These are phyloP conservation scores for Lobophora halterata DNA, from an alignment of 2,888 invertebrate species.

Conservation along the genomic window DNA sequence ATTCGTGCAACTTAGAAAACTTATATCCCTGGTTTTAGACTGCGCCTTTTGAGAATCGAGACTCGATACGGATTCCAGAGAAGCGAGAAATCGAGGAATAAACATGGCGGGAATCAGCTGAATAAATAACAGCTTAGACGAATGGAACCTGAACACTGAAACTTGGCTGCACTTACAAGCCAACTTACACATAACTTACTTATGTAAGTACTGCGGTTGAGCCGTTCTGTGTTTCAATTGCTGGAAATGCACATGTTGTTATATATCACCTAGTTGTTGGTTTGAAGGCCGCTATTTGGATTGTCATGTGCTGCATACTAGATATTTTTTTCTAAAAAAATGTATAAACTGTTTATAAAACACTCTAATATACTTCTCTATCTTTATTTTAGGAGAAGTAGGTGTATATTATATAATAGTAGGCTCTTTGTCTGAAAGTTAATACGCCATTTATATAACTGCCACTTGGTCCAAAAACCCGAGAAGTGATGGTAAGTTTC, in stretches of 20 bases:
- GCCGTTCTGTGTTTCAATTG: too few species aligned
- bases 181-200: neutral
- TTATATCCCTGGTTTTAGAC: neutral
- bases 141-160: neutral
- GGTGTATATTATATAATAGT: too few species aligned
- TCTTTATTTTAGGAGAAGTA: too few species aligned
- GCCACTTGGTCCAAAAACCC: neutral
- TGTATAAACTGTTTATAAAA: too few species aligned
- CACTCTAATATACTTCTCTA: too few species aligned
- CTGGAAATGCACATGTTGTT: too few species aligned
- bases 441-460: conserved; percentile 5
- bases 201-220: too few species aligned
- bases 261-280: too few species aligned
- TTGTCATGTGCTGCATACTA: too few species aligned
- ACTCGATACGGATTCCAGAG: conserved; percentile 4
- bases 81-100: conserved; percentile 9
- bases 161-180: neutral
- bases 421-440: too few species aligned
- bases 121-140: conserved; percentile 14
- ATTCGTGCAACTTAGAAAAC: neutral
- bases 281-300: too few species aligned
- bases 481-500: conserved; percentile 6
- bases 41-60: conserved; percentile 1
- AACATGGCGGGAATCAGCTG: conserved; percentile 14
- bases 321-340: too few species aligned